These are phyloP conservation scores for Rhaphigaster nebulosa DNA, from an alignment of 2,888 invertebrate genomes.

Conservation along the genomic window DNA sequence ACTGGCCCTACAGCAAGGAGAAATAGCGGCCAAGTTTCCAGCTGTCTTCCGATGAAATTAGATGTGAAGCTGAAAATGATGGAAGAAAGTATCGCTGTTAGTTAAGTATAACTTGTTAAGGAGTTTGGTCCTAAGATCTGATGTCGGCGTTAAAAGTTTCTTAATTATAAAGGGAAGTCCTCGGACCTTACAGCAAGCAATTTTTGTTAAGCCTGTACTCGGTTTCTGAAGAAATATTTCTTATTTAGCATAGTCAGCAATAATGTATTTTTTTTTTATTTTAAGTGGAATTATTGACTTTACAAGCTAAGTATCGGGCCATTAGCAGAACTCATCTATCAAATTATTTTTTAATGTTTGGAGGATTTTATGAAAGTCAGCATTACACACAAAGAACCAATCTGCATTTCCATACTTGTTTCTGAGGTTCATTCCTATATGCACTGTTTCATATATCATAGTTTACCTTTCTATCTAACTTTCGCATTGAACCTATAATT, in stretches of 20 bases:
- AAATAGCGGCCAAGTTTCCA: slow-evolving; percentile 36
- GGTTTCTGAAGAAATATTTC: neutral
- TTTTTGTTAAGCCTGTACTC: neutral
- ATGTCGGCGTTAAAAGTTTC: slow-evolving; percentile 42
- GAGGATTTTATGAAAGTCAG: neutral
- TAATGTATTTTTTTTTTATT: neutral
- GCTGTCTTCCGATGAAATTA: slow-evolving; percentile 39
- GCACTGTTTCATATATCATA: no score
- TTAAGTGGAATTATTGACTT: neutral
- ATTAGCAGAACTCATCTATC: neutral
- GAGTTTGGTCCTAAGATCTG: slow-evolving; percentile 40
- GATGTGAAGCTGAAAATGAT: slow-evolving; percentile 46
- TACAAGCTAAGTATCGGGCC: neutral
- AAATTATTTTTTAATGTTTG: neutral
- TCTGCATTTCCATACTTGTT: no score
- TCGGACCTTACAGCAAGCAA: neutral
- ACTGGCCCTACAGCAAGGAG: neutral
- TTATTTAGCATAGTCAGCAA: neutral
- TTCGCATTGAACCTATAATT: no score
- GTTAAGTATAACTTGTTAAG: slow-evolving; percentile 49
- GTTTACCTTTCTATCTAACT: no score
- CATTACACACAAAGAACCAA: no score
- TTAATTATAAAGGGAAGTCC: slow-evolving; percentile 27
- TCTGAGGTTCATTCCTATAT: no score
- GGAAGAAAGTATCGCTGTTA: slow-evolving; percentile 41